Evolutionary conservation across 30 jellyfish, hydroid and myxozoan genomes (phyloP).

Genomic region (Aurelia sp.): DNA sequence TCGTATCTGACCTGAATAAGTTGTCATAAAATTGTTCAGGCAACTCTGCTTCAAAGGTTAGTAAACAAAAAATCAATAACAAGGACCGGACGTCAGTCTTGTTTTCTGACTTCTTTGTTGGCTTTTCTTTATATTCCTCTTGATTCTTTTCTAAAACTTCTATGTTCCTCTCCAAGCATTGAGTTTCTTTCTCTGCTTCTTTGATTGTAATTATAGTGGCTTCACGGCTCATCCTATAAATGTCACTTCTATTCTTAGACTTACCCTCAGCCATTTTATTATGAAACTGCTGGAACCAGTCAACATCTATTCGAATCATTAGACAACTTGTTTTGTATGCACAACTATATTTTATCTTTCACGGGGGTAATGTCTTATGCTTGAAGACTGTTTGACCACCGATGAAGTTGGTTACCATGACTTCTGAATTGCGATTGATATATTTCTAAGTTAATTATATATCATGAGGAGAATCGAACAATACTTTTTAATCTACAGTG

Average conservation of each 20-base stretch:
- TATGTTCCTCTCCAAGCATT: neutral
- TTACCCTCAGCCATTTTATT: too few species aligned
- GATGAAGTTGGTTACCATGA: too few species aligned
- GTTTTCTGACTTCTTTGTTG: neutral
- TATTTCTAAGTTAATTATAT: too few species aligned
- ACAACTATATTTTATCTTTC: too few species aligned
- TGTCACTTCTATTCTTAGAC: neutral
- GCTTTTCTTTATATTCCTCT: neutral
- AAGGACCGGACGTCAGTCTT: neutral
- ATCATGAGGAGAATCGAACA: too few species aligned
- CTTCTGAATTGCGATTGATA: too few species aligned
- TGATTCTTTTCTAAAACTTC: neutral
- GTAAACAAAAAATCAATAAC: conserved; percentile 27
- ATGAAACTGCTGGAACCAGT: too few species aligned
- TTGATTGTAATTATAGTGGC: neutral
- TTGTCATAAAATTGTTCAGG: conserved; percentile 57
- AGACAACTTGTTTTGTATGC: too few species aligned
- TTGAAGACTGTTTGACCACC: too few species aligned
- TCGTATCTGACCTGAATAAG: conserved; percentile 25
- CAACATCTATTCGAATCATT: too few species aligned
- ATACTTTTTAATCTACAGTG: too few species aligned
- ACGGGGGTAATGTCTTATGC: too few species aligned
- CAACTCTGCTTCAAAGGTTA: conserved; percentile 62
- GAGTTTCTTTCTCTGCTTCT: neutral
- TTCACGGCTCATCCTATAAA: neutral